Conservation (phyloP, 2,888 invertebrate species). For the Octonoba sinensis region DNA sequence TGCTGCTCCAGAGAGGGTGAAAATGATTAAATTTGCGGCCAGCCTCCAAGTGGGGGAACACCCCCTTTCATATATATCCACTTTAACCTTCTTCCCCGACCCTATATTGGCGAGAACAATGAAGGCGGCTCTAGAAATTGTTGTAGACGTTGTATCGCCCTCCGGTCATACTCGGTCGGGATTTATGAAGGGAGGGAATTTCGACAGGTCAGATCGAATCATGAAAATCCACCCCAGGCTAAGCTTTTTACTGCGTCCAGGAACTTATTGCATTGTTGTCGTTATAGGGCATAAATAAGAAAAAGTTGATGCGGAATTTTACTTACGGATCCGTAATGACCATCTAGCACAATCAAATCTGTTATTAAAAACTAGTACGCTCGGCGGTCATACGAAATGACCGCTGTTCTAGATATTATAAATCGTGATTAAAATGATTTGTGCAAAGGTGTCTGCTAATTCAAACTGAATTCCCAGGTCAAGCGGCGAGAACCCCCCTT, state of each 20-base stretch:
- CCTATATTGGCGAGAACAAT: conserved; percentile 5
- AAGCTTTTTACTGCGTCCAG: conserved; percentile 14
- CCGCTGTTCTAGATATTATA: too few relatives aligned
- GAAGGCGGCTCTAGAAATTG: conserved; percentile 43
- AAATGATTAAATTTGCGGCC: conserved; percentile 57
- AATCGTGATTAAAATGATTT: too few relatives aligned
- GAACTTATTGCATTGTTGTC: too few relatives aligned
- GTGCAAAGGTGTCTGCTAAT: too few relatives aligned
- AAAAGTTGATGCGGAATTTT: too few relatives aligned
- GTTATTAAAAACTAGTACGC: too few relatives aligned
- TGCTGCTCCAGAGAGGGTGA: conserved; percentile 38
- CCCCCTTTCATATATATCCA: conserved; percentile 36
- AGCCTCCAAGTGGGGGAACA: conserved; percentile 29
- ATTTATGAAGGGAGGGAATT: conserved; percentile 22
- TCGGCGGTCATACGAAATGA: too few relatives aligned
- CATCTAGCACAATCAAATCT: too few relatives aligned
- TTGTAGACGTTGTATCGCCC: conserved; percentile 38
- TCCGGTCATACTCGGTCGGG: conserved; percentile 15
- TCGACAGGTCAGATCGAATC: conserved; percentile 39
- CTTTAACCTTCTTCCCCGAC: conserved; percentile 9
- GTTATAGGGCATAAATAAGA: too few relatives aligned
- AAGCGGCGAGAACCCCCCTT: too few relatives aligned
- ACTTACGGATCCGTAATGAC: too few relatives aligned
- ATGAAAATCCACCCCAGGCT: conserved; percentile 18
- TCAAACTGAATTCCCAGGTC: too few relatives aligned